phyloP scores from a whole-genome alignment of 2,888 invertebrate species.

The Pandemis corylana region DNA sequence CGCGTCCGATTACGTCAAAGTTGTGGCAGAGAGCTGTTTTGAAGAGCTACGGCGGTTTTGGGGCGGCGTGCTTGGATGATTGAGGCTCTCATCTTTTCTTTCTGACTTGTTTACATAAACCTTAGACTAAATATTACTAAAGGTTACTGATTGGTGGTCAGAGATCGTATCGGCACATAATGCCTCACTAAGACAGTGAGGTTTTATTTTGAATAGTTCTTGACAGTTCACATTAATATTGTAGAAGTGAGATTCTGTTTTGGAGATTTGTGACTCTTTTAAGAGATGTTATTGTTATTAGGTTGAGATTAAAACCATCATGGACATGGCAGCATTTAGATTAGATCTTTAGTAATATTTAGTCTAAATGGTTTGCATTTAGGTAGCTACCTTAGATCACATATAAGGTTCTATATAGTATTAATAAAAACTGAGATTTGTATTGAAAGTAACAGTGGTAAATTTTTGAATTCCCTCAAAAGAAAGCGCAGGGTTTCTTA shows the following conservation, averaged over 20 bases:
- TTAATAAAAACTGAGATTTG: background rate
- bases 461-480: background rate
- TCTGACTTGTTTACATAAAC: background rate
- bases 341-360: no score
- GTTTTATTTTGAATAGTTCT: no score
- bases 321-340: no score
- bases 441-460: background rate
- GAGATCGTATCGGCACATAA: no score
- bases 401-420: background rate
- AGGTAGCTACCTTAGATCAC: conserved; percentile 3
- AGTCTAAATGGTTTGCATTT: background rate
- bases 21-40: conserved; percentile 82
- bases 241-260: no score
- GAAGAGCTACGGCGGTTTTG: conserved; percentile 76
- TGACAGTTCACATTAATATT: no score
- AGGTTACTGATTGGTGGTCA: no score
- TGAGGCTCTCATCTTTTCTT: background rate
- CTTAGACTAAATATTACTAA: no score
- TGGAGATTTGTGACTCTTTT: no score
- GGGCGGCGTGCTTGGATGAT: conserved; percentile 69
- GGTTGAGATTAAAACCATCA: no score
- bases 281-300: no score
- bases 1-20: conserved; percentile 80
- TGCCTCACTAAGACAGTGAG: no score
- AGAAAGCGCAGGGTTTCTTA: background rate